Evolutionary conservation across 2,888 invertebrate species (phyloP).

Genomic region (Yponomeuta malinellus): DNA sequence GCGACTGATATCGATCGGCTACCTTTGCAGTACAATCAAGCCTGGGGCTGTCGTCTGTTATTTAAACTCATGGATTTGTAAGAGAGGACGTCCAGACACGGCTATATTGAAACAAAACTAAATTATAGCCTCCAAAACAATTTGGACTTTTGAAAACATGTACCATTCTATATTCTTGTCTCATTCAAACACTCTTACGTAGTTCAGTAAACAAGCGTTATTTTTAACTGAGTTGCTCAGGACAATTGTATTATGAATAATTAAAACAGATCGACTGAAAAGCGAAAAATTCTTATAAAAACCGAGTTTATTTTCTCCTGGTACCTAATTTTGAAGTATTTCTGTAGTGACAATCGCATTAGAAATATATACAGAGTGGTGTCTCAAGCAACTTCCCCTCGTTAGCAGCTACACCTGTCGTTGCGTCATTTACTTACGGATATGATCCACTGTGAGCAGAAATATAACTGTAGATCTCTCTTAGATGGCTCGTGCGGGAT

Average conservation of each 20-base stretch:
- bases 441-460: neutral
- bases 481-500: neutral
- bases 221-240: no score
- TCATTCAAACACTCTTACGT: no score
- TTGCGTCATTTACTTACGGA: conserved; percentile 18
- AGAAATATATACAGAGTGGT: conserved; percentile 17
- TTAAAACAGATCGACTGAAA: no score
- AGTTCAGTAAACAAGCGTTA: no score
- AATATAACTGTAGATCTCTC: neutral
- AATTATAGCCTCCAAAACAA: neutral
- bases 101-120: neutral
- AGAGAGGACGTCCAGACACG: no score
- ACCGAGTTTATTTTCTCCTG: no score
- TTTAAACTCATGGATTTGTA: no score
- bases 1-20: neutral
- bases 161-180: no score
- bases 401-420: conserved; percentile 24
- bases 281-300: no score
- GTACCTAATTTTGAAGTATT: neutral
- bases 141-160: neutral
- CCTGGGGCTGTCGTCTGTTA: neutral
- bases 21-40: neutral
- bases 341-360: conserved; percentile 15
- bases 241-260: no score
- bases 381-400: conserved; percentile 23